Base-by-base conservation (phyloP, 1,140 invertebrate species). In the Lamellibrachia luymesi region DNA sequence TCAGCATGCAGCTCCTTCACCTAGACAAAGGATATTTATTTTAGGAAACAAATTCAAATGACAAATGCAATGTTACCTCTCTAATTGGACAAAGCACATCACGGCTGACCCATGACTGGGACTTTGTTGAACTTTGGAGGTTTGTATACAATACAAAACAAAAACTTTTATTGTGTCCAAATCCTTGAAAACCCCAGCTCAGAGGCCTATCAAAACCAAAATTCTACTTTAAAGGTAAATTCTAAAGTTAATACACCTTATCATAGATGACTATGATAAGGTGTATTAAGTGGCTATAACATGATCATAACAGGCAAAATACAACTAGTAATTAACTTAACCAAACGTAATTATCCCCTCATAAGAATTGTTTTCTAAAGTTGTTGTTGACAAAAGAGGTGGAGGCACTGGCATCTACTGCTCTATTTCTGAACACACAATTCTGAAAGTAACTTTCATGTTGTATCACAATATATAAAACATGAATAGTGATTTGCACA, bases 1-100 rank as follows among this genome's bases (percentile, higher is more conserved):
- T 97, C 97, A 93, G 97, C 96, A 96, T 98, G 98, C 49, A 98
- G 96, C 94, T 98, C 98, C 96, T 97, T 98, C 94, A 99, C 96
- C 97, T 98, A 95, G 50, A 93, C 51, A 91, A 91, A 52, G 17
- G 6, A 93, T 13, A 25, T 25, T n/a, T 89, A 13, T 22, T 8
- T 64, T 91, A 90, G 6, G 22, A 8, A 89, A 64, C 27, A 64
- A 25, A 13, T 7, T 56, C 52, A 51, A 90, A 64, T 6, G 56
- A 90, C 5, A 89, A 17, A 89, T 91, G 49, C 8, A 91, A n/a
- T 50, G 90, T 38, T 93, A 91, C 25, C 13, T 80, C 25, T 6
- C 64, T 80, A 80, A 80, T 22, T 80, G 17, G 64, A 22, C 13
- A 17, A 7, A 1, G 52, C 52, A 56, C 13, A 56, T 56, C 6